Evolutionary conservation across 2,797 vertebrate species (phyloP), one percentile per base, ranked within the genome.

Genomic region (Hoplostethus atlanticus): DNA sequence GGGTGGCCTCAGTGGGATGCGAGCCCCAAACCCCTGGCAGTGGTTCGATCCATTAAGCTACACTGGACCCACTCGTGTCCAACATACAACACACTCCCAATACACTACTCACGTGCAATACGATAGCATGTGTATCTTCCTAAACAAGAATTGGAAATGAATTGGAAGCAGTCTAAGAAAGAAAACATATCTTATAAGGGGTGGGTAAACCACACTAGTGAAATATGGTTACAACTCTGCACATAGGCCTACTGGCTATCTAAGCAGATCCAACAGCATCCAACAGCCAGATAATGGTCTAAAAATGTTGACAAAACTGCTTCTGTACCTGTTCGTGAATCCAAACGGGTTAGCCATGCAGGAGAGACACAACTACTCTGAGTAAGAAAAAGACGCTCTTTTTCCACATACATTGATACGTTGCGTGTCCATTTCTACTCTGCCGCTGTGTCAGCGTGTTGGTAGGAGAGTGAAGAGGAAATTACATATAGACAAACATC

Each of bases 271-370:
- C 21, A 21, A 21, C 21, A 21, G 21, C 21, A 21, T 71, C 44
- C 63, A 71, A 57, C 38, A 28, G 3, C 36, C 10, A 59, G 54
- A 65, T 54, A 38, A 64, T 40, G 28, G 48, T 59, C 42, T 17
- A 54, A 57, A 57, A 65, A 60, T 54, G 48, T 11, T 13, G 40
- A 60, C 21, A 5, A 10, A n/a, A 38, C 8, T 3, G 50, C 16
- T 30, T 64, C 57, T 34, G 50, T 38, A 21, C 7, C 17, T 67
- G 63, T 2, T 15, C 28, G 4, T 25, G 52, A 47, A 9, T 42
- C 63, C 30, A 38, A 30, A 42, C 50, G 21, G 30, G 36, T 28
- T 5, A 42, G 11, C 13, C 64, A 12, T 25, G 40, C 40, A 9
- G 9, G 25, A 28, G 13, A 9, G 17, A 28, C 36, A 52, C 12